These are phyloP conservation scores for Plectropomus leopardus DNA, from an alignment of 2,113 vertebrate genomes.

Conservation along the genomic window DNA sequence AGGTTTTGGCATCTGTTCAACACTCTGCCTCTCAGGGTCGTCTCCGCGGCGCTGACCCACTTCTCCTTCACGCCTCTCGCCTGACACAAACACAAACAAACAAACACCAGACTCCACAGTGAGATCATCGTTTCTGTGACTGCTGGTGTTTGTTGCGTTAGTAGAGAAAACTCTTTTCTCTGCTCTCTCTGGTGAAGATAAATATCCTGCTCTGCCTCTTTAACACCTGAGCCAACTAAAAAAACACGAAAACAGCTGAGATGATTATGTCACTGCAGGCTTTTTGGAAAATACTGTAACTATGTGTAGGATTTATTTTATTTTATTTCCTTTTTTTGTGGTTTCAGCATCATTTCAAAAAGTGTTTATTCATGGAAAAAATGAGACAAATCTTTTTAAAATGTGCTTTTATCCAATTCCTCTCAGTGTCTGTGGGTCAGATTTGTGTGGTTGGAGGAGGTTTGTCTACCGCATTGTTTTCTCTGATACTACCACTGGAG, in stretches of 20 bases:
- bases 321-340: no score
- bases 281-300: background rate
- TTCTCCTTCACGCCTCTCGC: constrained; percentile 14
- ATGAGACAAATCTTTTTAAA: no score
- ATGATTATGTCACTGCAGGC: background rate
- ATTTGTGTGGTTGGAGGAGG: background rate
- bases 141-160: background rate
- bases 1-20: constrained; percentile 57
- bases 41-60: constrained; percentile 26
- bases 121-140: background rate
- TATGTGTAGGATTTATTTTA: background rate
- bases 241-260: no score
- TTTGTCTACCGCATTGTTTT: background rate
- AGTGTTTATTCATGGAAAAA: background rate
- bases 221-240: background rate
- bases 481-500: background rate
- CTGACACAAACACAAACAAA: constrained; percentile 30
- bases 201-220: background rate
- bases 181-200: background rate
- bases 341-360: background rate
- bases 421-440: background rate
- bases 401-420: background rate
- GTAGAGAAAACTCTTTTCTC: background rate
- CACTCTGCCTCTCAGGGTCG: background rate
- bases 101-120: constrained; percentile 12